Base-by-base conservation (phyloP, 1,140 invertebrate species). In the Pectinophora gossypiella region DNA sequence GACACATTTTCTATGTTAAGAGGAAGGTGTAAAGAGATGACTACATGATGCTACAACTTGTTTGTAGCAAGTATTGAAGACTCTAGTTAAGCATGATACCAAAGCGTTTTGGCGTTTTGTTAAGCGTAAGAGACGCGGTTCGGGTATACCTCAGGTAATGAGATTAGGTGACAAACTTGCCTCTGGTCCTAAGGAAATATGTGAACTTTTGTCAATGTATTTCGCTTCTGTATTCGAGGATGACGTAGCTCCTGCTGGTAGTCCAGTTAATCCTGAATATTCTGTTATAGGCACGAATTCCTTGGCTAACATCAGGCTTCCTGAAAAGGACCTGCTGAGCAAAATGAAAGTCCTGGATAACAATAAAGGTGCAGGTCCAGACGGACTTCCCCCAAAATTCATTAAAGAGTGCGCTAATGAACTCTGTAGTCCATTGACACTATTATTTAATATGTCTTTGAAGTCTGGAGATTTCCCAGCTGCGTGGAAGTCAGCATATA, bases 1-100 rank as follows among this genome's bases (percentile, higher is more conserved):
- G 51, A 59, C 21, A 15, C 18, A 3, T 59, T 60, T 35, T 13
- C 45, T 15, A 13, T 52, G 9, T 20, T 55, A 9, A 32, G 52
- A n/a, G 23, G 16, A 19, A 47, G 48, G 3, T 12, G 12, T 7
- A 40, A 40, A 7, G n/a, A 5, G 16, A 6, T 40, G 7, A 5
- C 16, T 15, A 15, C n/a, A 16, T 6, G 10, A 6, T 40, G 36
- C 15, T 40, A 15, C 16, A 16, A 15, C n/a, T 13, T 15, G 1
- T 40, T 13, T 40, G 15, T 40, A 16, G 36, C 10, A 40, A 15
- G 16, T 40, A 40, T 40, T 3, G 36, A 40, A 9, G 3, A 18
- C n/a, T n/a, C 13, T 12, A 40, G 7, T 15, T 40, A 40, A 16
- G 10, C 7, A 40, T 18, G 16, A 18, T 16, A 15, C 16, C 7